Base-by-base conservation (phyloP, 2,797 vertebrate species). In the Enteromius argenteus region DNA sequence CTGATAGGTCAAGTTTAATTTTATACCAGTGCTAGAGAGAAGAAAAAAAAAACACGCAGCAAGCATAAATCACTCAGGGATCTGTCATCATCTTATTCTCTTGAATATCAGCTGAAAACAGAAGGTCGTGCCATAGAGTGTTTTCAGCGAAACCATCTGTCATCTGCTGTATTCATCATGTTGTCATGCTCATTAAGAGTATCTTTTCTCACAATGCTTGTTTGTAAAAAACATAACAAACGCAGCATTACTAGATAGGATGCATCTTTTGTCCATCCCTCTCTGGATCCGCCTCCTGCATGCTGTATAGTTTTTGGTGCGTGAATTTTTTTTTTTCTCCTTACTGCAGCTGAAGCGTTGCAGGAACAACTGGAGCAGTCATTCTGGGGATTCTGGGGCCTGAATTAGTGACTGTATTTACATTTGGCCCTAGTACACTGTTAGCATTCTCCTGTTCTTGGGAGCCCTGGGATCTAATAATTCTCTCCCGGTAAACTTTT, bases 401-500 rank as follows among this genome's bases (percentile, higher is more conserved):
- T 79, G 51, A 84, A 79, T 88, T 87, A 77, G 72, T 32, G 79
- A 32, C 73, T 76, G 73, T 81, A 82, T 86, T 87, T 85, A 87
- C 80, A 60, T 73, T 79, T 86, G 79, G 78, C 69, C 42, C 42
- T 4, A 73, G 49, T 49, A 68, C 53, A 79, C 77, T 88, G 85
- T 89, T 86, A 82, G 69, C 88, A 89, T 89, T 89, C 85, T 80
- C 60, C 5, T 71, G 78, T 69, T 67, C 72, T 46, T 77, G 27
- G 21, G 71, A 80, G 67, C n/a, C 32, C n/a, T 71, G 39, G 80
- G 56, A 81, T 79, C 79, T 79, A 80, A 87, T 80, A 82, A 75
- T 62, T 79, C 85, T 75, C 32, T 82, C 53, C 71, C 30, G 39
- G 85, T 90, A 88, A 90, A 90, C 87, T 60, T 81, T 85, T 86